A percentile compares a stretch with the other conserved stretches of the same genome.
phyloP scores from a whole-genome alignment of 2,113 vertebrate species.

The Amphiprion percula region DNA sequence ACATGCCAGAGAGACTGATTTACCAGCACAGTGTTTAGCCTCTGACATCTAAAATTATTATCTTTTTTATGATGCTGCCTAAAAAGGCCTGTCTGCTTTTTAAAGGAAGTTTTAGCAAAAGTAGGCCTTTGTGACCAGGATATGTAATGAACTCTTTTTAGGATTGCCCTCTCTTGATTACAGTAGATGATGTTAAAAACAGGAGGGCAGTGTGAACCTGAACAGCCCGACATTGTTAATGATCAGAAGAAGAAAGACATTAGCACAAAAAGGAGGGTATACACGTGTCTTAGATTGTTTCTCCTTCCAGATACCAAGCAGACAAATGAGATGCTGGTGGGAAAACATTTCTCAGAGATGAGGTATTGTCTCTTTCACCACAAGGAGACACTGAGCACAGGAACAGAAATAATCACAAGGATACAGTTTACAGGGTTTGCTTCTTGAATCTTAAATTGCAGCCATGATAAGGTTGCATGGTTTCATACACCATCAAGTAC shows the following conservation, averaged over 20 bases:
- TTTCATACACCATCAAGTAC: too few species aligned
- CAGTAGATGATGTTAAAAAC: not conserved
- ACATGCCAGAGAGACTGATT: constrained; percentile 20
- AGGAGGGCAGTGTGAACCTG: not conserved
- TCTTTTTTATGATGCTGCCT: constrained; percentile 39
- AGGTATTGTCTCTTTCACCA: constrained; percentile 50
- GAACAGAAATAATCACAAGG: too few species aligned
- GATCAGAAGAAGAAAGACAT: not conserved
- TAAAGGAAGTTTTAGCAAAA: constrained; percentile 17
- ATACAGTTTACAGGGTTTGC: too few species aligned
- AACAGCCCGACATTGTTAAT: not conserved
- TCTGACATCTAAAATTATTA: constrained; percentile 28
- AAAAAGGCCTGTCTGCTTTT: constrained; percentile 27
- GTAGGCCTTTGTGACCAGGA: not conserved
- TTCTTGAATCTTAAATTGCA: too few species aligned
- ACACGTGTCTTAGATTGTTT: constrained; percentile 4
- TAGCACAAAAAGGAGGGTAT: not conserved
- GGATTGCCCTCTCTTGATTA: not conserved
- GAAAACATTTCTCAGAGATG: constrained; percentile 57
- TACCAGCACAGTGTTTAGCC: constrained; percentile 20
- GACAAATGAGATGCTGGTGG: constrained; percentile 4
- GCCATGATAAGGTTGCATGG: too few species aligned
- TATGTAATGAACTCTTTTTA: not conserved
- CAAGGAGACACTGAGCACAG: constrained; percentile 11
- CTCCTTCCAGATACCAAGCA: not conserved